Percentiles rank a stretch among this genome's conserved stretches.
Evolutionary conservation across 2,888 invertebrate genomes (phyloP).

Genomic region (Volucella inanis): DNA sequence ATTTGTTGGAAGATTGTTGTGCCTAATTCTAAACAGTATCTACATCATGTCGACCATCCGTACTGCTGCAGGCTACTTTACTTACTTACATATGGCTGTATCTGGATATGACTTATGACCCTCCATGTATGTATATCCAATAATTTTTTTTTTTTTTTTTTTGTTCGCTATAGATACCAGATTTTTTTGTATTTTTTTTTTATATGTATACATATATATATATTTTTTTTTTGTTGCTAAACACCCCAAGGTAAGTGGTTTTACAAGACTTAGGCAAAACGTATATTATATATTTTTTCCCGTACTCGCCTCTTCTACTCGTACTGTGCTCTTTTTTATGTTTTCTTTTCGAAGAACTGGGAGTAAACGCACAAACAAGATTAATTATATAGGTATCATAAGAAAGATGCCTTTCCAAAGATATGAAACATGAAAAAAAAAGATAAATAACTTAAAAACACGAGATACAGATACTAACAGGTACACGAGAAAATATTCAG

Average conservation of each 20-base stretch:
- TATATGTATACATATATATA: conserved; percentile 10
- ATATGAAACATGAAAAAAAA: conserved; percentile 68
- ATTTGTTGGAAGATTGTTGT: conserved; percentile 45
- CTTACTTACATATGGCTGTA: conserved; percentile 55
- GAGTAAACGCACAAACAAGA: conserved; percentile 70
- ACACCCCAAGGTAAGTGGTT: conserved; percentile 72
- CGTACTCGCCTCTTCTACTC: not conserved
- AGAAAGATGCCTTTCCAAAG: conserved; percentile 63
- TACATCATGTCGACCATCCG: conserved; percentile 62
- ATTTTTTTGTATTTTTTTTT: too few relatives aligned
- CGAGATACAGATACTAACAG: conserved; percentile 51
- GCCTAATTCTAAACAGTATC: conserved; percentile 58
- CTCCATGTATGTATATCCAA: conserved; percentile 60
- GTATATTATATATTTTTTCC: conserved; percentile 56
- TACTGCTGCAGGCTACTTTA: conserved; percentile 72
- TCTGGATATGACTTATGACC: conserved; percentile 74
- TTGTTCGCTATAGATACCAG: conserved; percentile 49
- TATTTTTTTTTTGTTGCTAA: conserved; percentile 46
- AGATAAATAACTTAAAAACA: conserved; percentile 65
- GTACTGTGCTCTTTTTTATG: not conserved
- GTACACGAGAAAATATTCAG: conserved; percentile 36
- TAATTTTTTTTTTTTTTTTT: conserved; percentile 50
- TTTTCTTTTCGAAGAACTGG: conserved; percentile 62
- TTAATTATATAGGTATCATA: conserved; percentile 71
- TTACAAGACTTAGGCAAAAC: conserved; percentile 72